Percentiles rank a stretch among this genome's conserved stretches.
Evolutionary conservation across 1,140 invertebrate genomes (phyloP).

Genomic region (Cylas formicarius): DNA sequence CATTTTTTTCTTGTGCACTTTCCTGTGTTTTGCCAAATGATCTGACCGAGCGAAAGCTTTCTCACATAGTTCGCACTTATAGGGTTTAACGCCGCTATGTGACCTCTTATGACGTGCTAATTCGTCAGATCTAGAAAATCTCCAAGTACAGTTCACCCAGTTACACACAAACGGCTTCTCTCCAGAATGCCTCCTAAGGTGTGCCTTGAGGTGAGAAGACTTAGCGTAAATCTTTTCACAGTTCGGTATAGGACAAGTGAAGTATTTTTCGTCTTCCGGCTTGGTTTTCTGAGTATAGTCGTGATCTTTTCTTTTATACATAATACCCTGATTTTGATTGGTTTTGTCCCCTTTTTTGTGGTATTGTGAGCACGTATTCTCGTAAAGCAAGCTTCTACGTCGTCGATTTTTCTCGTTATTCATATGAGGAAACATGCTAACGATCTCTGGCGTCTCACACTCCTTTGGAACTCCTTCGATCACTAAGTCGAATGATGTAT

Average conservation of each 20-base stretch:
- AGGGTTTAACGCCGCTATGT: slow-evolving; percentile 80
- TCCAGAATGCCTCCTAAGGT: slow-evolving; percentile 85
- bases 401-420: slow-evolving; percentile 37
- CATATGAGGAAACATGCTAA: slow-evolving; percentile 39
- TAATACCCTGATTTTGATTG: slow-evolving; percentile 11
- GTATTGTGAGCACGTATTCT: slow-evolving; percentile 24
- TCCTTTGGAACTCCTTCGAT: slow-evolving; percentile 8
- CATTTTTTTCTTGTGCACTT: slow-evolving; percentile 66
- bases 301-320: slow-evolving; percentile 26
- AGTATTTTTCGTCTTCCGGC: slow-evolving; percentile 40
- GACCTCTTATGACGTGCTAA: slow-evolving; percentile 74
- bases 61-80: slow-evolving; percentile 72
- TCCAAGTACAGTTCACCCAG: slow-evolving; percentile 89
- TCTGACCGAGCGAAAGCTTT: slow-evolving; percentile 86
- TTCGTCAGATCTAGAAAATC: slow-evolving; percentile 91
- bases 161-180: slow-evolving; percentile 89
- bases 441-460: slow-evolving; percentile 21
- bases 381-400: slow-evolving; percentile 35
- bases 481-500: slow-evolving; percentile 15
- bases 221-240: slow-evolving; percentile 81
- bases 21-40: slow-evolving; percentile 82
- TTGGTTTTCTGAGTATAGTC: slow-evolving; percentile 34
- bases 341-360: slow-evolving; percentile 12
- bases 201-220: slow-evolving; percentile 89
- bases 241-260: slow-evolving; percentile 51